Evolutionary conservation across 2,888 invertebrate species (phyloP).

Genomic region (Gortyna flavago): DNA sequence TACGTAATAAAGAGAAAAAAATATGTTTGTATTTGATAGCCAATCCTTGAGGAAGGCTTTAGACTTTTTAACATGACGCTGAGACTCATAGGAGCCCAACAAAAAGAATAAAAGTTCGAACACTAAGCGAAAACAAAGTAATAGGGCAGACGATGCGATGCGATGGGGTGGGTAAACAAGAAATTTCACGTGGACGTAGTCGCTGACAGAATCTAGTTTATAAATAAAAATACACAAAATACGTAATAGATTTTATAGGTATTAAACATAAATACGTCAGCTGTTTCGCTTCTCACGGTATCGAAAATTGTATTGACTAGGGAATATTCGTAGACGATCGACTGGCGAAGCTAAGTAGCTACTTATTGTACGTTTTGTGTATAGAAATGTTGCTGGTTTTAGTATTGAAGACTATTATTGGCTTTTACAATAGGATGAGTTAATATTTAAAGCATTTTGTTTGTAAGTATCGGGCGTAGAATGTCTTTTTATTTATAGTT

Average conservation of each 20-base stretch:
- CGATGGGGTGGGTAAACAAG: not conserved
- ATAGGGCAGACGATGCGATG: not conserved
- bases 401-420: not conserved
- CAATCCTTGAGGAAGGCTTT: not conserved
- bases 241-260: not conserved
- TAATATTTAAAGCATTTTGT: not conserved
- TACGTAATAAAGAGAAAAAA: no score
- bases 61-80: not conserved
- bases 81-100: not conserved
- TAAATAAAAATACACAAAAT: constrained; percentile 3
- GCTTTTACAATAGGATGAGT: not conserved
- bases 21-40: no score
- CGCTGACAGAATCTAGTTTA: not conserved
- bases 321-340: constrained; percentile 23
- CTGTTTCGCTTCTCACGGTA: constrained; percentile 32
- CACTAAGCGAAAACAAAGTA: not conserved
- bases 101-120: not conserved
- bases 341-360: constrained; percentile 7
- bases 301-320: constrained; percentile 24
- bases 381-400: not conserved
- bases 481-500: not conserved
- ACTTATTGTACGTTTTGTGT: not conserved
- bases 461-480: not conserved
- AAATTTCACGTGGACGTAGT: not conserved
- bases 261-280: constrained; percentile 20